phyloP scores from a whole-genome alignment of 2,113 vertebrate genomes.

The Pundamilia nyererei region DNA sequence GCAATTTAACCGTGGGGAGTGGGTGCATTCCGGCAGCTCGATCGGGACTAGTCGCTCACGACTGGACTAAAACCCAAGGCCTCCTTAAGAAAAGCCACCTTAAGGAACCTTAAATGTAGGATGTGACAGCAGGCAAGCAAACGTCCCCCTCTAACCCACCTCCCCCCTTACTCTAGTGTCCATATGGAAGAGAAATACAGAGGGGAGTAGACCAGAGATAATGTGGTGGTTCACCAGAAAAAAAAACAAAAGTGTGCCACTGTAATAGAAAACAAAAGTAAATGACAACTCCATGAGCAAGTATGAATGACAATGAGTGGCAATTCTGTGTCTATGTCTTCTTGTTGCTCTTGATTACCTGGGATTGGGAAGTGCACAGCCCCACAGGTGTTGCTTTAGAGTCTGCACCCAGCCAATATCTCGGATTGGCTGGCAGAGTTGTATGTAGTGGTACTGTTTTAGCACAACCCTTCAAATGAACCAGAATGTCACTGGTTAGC shows the following conservation, averaged over 20 bases:
- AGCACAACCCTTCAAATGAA: slow-evolving; percentile 79
- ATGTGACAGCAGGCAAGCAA: slow-evolving; percentile 39
- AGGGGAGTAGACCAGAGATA: slow-evolving; percentile 1
- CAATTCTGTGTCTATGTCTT: slow-evolving; percentile 34
- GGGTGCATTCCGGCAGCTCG: not conserved
- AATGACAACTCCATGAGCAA: slow-evolving; percentile 37
- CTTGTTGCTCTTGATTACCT: slow-evolving; percentile 63
- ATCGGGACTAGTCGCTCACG: not conserved
- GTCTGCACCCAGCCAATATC: slow-evolving; percentile 81
- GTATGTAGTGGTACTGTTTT: slow-evolving; percentile 82
- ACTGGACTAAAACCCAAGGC: slow-evolving; percentile 4
- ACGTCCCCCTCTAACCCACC: not conserved
- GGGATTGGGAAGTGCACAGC: slow-evolving; percentile 74
- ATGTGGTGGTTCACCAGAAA: slow-evolving; percentile 12
- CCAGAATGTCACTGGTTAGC: slow-evolving; percentile 74
- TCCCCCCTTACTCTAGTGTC: slow-evolving; percentile 36
- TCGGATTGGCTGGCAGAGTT: slow-evolving; percentile 79
- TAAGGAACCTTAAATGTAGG: slow-evolving; percentile 25
- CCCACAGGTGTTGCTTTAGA: slow-evolving; percentile 80
- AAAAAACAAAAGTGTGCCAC: slow-evolving; percentile 27
- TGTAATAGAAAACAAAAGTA: slow-evolving; percentile 30
- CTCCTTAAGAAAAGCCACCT: slow-evolving; percentile 38
- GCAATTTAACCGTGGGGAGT: slow-evolving; percentile 6
- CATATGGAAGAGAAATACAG: slow-evolving; percentile 76
- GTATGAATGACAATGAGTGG: slow-evolving; percentile 55